These are phyloP conservation scores for Chironomus riparius DNA, from an alignment of 2,888 invertebrate species.

Conservation along the genomic window DNA sequence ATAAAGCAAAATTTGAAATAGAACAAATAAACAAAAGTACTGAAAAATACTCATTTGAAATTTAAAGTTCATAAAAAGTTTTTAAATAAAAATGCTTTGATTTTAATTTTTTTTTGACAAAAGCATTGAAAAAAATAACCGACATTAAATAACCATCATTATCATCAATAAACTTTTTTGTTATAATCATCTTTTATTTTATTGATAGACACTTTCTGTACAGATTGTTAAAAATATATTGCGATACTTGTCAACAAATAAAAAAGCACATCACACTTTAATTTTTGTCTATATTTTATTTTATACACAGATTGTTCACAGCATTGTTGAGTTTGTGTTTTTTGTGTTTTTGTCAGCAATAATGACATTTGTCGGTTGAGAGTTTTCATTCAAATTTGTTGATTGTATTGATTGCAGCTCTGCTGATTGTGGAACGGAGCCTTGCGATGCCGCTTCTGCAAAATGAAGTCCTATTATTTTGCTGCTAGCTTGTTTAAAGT, in stretches of 20 bases:
- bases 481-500: slow-evolving; percentile 73
- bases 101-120: background rate
- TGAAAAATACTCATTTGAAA: too few species aligned
- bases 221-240: slow-evolving; percentile 22
- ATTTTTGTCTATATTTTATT: background rate
- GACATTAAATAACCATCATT: too few species aligned
- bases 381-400: background rate
- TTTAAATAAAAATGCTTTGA: background rate
- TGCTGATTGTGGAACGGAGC: slow-evolving; percentile 10
- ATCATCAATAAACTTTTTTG: background rate
- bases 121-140: background rate
- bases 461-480: slow-evolving; percentile 64
- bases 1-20: too few species aligned
- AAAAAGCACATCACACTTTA: slow-evolving; percentile 23
- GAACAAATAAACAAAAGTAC: too few species aligned
- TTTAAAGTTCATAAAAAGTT: background rate
- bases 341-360: slow-evolving; percentile 22
- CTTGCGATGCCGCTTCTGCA: slow-evolving; percentile 22
- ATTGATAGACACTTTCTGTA: slow-evolving; percentile 10
- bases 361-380: background rate
- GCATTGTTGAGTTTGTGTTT: slow-evolving; percentile 23
- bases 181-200: background rate
- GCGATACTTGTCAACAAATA: slow-evolving; percentile 26
- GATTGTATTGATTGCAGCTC: slow-evolving; percentile 17
- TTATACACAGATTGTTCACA: background rate